These are phyloP conservation scores for Zaprionus bogoriensis DNA, from an alignment of 2,888 invertebrate species.

Conservation along the genomic window DNA sequence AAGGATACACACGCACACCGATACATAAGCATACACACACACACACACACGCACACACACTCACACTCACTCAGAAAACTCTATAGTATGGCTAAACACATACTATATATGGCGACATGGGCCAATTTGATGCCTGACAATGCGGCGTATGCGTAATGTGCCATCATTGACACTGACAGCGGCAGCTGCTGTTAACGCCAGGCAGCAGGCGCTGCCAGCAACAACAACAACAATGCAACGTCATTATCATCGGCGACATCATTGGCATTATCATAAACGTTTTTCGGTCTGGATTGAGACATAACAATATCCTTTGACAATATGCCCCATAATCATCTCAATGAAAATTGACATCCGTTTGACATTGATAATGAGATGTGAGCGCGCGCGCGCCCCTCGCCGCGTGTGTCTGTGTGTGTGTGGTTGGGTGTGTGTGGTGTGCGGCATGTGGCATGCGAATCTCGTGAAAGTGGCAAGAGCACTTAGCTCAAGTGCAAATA, in stretches of 20 bases:
- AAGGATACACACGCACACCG: conserved; percentile 10
- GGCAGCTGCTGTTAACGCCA: conserved; percentile 33
- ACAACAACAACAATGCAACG: conserved; percentile 13
- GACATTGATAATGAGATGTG: conserved; percentile 71
- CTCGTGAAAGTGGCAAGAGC: conserved; percentile 28
- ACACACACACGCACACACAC: conserved; percentile 2
- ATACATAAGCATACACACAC: conserved; percentile 11
- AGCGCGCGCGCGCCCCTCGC: background rate
- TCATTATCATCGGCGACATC: conserved; percentile 10
- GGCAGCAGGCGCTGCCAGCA: conserved; percentile 30
- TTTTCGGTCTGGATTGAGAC: conserved; percentile 58
- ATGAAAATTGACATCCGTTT: conserved; percentile 72
- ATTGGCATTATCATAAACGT: conserved; percentile 24
- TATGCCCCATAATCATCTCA: conserved; percentile 70
- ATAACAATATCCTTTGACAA: conserved; percentile 76
- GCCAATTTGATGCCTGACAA: conserved; percentile 47
- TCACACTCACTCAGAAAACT: background rate
- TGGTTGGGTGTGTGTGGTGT: conserved; percentile 9
- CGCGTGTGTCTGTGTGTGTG: background rate
- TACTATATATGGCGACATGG: background rate
- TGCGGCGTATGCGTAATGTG: conserved; percentile 66
- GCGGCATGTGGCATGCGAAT: background rate
- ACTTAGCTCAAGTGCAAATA: conserved; percentile 54
- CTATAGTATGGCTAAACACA: conserved; percentile 13
- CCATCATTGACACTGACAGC: conserved; percentile 60